phyloP scores from a whole-genome alignment of 2,797 vertebrate genomes.

The Rhynchonycteris naso region DNA sequence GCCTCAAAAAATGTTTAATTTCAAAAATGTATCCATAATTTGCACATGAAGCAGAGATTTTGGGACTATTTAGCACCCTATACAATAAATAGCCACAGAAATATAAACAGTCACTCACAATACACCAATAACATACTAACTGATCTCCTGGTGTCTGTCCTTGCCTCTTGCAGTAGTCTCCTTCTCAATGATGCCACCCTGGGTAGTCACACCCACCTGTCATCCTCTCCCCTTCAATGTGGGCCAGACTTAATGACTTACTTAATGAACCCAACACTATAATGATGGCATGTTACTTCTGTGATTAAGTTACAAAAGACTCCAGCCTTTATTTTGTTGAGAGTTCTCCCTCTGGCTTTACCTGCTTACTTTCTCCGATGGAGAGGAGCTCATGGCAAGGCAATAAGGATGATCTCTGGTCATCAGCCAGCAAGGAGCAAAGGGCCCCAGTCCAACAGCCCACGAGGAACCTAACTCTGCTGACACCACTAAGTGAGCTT shows the following conservation, averaged over 20 bases:
- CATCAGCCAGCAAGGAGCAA: neutral
- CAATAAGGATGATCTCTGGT: neutral
- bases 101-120: neutral
- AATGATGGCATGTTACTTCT: neutral
- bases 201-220: too few species aligned
- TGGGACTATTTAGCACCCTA: neutral
- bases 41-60: neutral
- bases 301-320: neutral
- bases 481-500: neutral
- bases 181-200: neutral
- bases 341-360: neutral
- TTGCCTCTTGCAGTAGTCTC: neutral
- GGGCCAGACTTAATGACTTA: neutral
- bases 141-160: neutral
- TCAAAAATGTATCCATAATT: neutral
- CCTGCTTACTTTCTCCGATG: neutral
- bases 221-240: neutral
- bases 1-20: neutral
- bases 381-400: neutral
- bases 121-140: neutral
- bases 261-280: neutral
- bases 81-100: neutral
- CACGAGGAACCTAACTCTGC: neutral
- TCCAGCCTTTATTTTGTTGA: neutral
- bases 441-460: neutral